Percentiles rank a stretch among this genome's conserved stretches.
These are phyloP conservation scores for Sciurus vulgaris DNA, from an alignment of 2,797 vertebrate genomes.

Conservation along the genomic window DNA sequence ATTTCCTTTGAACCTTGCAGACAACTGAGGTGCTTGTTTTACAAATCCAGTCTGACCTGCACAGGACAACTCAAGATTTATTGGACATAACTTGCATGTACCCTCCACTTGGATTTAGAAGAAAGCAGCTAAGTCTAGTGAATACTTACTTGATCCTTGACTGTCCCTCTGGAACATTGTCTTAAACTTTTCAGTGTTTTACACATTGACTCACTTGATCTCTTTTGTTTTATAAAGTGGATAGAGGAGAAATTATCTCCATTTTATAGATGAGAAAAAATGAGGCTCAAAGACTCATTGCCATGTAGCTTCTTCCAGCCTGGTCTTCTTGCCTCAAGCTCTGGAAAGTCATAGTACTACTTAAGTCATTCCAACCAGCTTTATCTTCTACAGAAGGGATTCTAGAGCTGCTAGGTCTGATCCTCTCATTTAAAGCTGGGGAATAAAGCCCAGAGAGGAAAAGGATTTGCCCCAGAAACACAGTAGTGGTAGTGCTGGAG, in stretches of 20 bases:
- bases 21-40: conserved; percentile 12
- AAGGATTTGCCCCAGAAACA: conserved; percentile 37
- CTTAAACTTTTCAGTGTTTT: conserved; percentile 54
- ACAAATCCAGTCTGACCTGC: conserved; percentile 52
- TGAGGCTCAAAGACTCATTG: conserved; percentile 19
- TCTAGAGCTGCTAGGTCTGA: conserved; percentile 19
- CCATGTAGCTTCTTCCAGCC: background rate
- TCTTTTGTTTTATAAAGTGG: conserved; percentile 16
- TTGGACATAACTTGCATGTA: background rate
- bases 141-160: conserved; percentile 48
- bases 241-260: background rate
- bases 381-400: conserved; percentile 30
- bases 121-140: background rate
- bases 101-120: conserved; percentile 46
- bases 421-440: conserved; percentile 24
- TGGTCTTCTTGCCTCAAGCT: conserved; percentile 26
- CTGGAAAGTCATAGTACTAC: conserved; percentile 51
- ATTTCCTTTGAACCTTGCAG: conserved; percentile 30
- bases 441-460: background rate
- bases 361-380: conserved; percentile 42
- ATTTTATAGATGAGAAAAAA: conserved; percentile 70
- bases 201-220: conserved; percentile 28
- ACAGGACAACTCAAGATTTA: conserved; percentile 50
- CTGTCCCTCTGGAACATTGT: conserved; percentile 25
- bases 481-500: background rate